Conservation (phyloP, 2,888 invertebrate genomes). For the Drosophila incognita region DNA sequence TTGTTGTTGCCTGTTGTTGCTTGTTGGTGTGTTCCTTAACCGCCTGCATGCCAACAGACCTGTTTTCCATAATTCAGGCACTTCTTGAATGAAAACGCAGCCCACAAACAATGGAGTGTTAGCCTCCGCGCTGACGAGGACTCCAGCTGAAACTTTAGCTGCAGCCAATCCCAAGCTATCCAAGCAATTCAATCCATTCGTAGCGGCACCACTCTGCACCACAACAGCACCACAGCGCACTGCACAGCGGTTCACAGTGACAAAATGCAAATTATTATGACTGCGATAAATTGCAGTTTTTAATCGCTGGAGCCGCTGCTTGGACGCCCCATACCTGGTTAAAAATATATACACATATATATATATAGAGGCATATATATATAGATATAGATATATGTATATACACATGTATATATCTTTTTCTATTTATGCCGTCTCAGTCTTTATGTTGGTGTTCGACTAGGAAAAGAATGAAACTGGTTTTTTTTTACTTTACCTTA, state of each 20-base stretch:
- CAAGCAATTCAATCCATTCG: conserved; percentile 33
- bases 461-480: conserved; percentile 76
- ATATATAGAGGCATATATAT: too few species aligned
- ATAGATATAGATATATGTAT: conserved; percentile 10
- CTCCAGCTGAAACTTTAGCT: conserved; percentile 46
- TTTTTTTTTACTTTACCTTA: conserved; percentile 45
- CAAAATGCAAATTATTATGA: conserved; percentile 80
- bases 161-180: conserved; percentile 43
- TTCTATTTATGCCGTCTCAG: conserved; percentile 32
- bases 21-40: conserved; percentile 41
- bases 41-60: conserved; percentile 73
- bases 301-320: conserved; percentile 68
- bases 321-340: conserved; percentile 57
- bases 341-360: conserved; percentile 9
- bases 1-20: conserved; percentile 19
- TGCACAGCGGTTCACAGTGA: conserved; percentile 61
- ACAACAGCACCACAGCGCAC: conserved; percentile 2
- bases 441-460: conserved; percentile 35
- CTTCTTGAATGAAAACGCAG: conserved; percentile 70
- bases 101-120: conserved; percentile 62
- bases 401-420: neutral
- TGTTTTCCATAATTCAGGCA: conserved; percentile 73
- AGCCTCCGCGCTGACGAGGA: conserved; percentile 33
- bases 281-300: conserved; percentile 80
- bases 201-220: neutral